Percentiles rank a stretch among this genome's conserved stretches.
These are phyloP conservation scores for Diplolepis rosae DNA, from an alignment of 2,888 invertebrate genomes.

Conservation along the genomic window DNA sequence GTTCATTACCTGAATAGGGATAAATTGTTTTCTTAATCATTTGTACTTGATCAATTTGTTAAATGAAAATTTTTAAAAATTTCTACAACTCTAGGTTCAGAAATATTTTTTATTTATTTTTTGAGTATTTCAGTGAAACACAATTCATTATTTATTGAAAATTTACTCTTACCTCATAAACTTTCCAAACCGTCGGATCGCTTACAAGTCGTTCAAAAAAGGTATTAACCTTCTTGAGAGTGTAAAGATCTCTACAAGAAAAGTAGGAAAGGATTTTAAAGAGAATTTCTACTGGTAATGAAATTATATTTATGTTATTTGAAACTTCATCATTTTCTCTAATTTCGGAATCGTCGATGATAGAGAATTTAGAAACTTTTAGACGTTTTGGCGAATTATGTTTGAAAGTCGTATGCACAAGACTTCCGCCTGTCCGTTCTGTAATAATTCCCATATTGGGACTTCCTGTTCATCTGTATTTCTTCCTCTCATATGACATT, in stretches of 20 bases:
- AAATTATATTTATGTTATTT: neutral
- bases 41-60: neutral
- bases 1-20: constrained; percentile 50
- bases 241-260: constrained; percentile 51
- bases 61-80: neutral
- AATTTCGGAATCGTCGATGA: neutral
- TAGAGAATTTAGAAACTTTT: neutral
- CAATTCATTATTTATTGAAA: neutral
- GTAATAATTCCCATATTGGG: neutral
- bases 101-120: neutral
- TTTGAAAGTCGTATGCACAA: neutral
- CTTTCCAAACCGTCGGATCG: constrained; percentile 58
- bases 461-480: neutral
- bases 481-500: neutral
- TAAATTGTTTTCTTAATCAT: neutral
- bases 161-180: constrained; percentile 58
- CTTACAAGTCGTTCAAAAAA: constrained; percentile 53
- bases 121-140: neutral
- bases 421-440: neutral
- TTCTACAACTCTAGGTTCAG: neutral
- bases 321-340: neutral
- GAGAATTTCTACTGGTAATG: constrained; percentile 60
- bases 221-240: constrained; percentile 53
- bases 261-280: constrained; percentile 59
- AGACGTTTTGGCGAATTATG: neutral